Conservation (phyloP, 2,888 invertebrate genomes). For the Eupithecia dodoneata region DNA sequence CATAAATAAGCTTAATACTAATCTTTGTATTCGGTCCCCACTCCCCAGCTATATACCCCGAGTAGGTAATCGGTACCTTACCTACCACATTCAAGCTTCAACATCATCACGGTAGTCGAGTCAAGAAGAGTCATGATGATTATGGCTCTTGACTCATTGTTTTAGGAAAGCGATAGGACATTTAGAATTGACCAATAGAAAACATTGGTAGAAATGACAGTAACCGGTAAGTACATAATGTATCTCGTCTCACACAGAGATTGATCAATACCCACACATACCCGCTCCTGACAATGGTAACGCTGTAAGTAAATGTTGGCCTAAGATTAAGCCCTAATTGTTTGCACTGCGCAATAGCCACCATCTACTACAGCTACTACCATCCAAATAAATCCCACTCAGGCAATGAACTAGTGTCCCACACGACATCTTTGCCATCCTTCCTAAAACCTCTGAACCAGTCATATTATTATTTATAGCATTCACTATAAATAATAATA, state of each 20-base stretch:
- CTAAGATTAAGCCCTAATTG: not conserved
- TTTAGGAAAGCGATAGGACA: not conserved
- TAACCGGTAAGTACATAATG: not conserved
- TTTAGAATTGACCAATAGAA: not conserved
- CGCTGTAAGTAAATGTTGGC: not conserved
- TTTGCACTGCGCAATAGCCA: not conserved
- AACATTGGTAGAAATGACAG: not conserved
- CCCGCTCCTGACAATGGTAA: not conserved
- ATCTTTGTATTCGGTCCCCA: constrained; percentile 45
- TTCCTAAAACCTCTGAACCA: not conserved
- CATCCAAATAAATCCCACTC: not conserved
- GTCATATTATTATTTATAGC: too few relatives aligned
- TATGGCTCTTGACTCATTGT: not conserved
- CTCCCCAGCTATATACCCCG: not conserved
- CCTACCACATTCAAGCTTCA: not conserved
- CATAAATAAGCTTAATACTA: constrained; percentile 37
- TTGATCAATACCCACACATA: not conserved
- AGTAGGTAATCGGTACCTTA: not conserved
- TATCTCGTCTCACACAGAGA: not conserved
- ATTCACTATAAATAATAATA: too few relatives aligned
- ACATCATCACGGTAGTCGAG: not conserved
- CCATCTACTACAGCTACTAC: not conserved
- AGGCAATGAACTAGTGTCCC: not conserved
- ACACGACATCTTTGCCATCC: too few relatives aligned
- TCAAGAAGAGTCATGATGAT: not conserved